Base-by-base conservation (phyloP, 2,888 invertebrate species). In the Autographa gamma region DNA sequence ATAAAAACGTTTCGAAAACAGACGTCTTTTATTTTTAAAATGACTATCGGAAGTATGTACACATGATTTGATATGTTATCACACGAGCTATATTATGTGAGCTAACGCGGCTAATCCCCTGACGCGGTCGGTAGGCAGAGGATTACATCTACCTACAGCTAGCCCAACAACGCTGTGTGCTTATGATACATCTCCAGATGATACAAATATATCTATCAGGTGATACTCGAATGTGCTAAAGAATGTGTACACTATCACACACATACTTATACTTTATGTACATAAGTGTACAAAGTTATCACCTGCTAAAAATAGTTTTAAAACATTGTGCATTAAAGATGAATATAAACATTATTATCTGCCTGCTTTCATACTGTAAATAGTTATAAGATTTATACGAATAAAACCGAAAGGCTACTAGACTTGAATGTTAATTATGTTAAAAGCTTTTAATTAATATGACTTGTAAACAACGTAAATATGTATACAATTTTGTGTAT, bases 111-210 rank as follows among this genome's bases (percentile, higher is more conserved):
- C 32, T 86, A 85, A 84, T 84, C 86, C 77, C 41, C 56, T 80
- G 82, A 77, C 79, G 85, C 77, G 71, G 76, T 38, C 64, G 56
- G 71, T 71, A 68, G 63, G 72, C 80, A 60, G 71, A 79, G 82
- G 84, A 88, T 88, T 83, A 84, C 70, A 76, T 83, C 84, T 85
- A 82, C 70, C 62, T 73, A 65, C 68, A 71, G 74, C 73, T 64
- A 67, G 71, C 62, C 73, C 83, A 77, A 85, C 80, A 85, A 62
- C 63, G 64, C 58, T 72, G 69, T 83, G 60, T 81, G 77, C 78
- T 74, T 71, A 75, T 74, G 78, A 76, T 82, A 82, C 84, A 82
- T 73, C 54, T 72, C 54, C 25, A 71, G 73, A 71, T 71, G 68
- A 81, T 77, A 81, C 63, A 71, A 70, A 77, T 76, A 77, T 61